Conservation (phyloP, 2,888 invertebrate genomes). For the Esperia sulphurella region DNA sequence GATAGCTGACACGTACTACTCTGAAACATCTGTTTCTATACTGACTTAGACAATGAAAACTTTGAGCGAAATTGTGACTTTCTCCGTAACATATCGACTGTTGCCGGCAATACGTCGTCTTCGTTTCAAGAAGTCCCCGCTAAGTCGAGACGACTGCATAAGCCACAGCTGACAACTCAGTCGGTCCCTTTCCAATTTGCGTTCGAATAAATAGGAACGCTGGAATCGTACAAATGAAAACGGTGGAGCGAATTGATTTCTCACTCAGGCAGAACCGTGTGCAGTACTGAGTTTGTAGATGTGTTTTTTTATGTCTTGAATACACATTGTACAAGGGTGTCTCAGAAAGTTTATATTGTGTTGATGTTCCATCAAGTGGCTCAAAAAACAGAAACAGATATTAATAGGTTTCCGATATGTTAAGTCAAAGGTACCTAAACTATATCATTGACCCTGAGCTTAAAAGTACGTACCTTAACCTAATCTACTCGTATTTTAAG, state of each 20-base stretch:
- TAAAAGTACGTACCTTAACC: too few relatives aligned
- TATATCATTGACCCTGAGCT: too few relatives aligned
- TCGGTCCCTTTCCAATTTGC: slow-evolving; percentile 74
- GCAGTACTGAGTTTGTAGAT: slow-evolving; percentile 7
- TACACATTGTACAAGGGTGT: not conserved
- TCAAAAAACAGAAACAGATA: too few relatives aligned
- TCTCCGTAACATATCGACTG: slow-evolving; percentile 1
- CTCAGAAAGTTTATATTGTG: not conserved
- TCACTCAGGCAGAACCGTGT: slow-evolving; percentile 63
- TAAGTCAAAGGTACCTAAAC: too few relatives aligned
- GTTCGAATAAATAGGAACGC: slow-evolving; percentile 71
- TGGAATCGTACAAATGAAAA: slow-evolving; percentile 74
- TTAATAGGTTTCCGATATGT: too few relatives aligned
- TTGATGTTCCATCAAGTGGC: too few relatives aligned
- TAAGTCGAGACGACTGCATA: slow-evolving; percentile 57
- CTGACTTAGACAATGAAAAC: too few relatives aligned
- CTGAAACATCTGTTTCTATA: too few relatives aligned
- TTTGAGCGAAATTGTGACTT: not conserved
- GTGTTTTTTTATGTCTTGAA: not conserved
- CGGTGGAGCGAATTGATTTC: slow-evolving; percentile 76
- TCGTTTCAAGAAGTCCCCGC: slow-evolving; percentile 3
- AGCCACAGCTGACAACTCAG: slow-evolving; percentile 72
- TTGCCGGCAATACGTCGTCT: slow-evolving; percentile 7
- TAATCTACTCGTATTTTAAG: too few relatives aligned
- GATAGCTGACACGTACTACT: too few relatives aligned